These are phyloP conservation scores for Eustalomyia histrio DNA, from an alignment of 2,888 invertebrate genomes.

Conservation along the genomic window DNA sequence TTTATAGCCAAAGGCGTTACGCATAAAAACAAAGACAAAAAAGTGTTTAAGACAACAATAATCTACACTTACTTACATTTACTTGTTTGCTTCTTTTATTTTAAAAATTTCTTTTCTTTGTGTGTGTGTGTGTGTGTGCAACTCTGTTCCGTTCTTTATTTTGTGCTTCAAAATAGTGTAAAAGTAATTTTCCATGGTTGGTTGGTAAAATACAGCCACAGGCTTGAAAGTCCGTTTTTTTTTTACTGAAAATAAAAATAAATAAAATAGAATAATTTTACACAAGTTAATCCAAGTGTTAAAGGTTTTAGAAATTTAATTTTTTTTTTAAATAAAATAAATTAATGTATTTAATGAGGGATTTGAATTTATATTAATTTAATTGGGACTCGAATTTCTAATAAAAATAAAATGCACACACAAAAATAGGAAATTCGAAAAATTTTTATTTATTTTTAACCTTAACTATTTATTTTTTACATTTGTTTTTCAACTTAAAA, in stretches of 20 bases:
- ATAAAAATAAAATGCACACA: too few relatives aligned
- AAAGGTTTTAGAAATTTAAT: not conserved
- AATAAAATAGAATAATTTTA: not conserved
- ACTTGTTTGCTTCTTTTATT: slow-evolving; percentile 11
- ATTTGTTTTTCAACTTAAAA: too few relatives aligned
- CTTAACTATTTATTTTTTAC: too few relatives aligned
- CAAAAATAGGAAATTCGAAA: too few relatives aligned
- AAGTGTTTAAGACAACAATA: slow-evolving; percentile 61
- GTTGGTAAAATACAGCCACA: slow-evolving; percentile 51
- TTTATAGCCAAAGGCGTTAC: slow-evolving; percentile 54
- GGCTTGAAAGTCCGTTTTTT: slow-evolving; percentile 36
- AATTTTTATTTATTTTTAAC: too few relatives aligned
- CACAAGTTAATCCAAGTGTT: slow-evolving; percentile 8
- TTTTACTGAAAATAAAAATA: not conserved
- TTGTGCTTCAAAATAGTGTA: slow-evolving; percentile 47
- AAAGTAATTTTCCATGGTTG: slow-evolving; percentile 64
- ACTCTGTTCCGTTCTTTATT: not conserved
- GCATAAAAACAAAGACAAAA: slow-evolving; percentile 54
- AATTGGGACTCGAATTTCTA: too few relatives aligned
- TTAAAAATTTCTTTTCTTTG: not conserved
- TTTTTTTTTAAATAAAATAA: slow-evolving; percentile 14
- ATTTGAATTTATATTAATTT: not conserved
- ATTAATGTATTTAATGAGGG: not conserved
- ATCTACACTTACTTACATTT: slow-evolving; percentile 50
- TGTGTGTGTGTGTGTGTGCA: too few relatives aligned